These are phyloP conservation scores for Pteropus rufus DNA, from an alignment of 2,797 vertebrate genomes.

Conservation along the genomic window DNA sequence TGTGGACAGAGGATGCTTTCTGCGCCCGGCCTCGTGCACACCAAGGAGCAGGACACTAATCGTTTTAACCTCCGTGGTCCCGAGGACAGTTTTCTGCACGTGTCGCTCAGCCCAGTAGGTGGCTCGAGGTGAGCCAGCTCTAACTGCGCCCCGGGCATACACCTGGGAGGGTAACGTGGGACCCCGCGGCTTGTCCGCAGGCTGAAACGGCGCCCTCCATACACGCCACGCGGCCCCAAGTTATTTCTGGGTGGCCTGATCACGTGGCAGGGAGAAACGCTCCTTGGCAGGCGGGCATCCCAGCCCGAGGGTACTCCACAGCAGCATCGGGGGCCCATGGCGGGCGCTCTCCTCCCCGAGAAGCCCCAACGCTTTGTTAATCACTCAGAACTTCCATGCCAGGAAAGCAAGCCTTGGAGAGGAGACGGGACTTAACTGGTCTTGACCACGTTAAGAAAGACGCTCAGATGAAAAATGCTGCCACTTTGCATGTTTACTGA, in stretches of 20 bases:
- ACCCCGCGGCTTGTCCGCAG: too few species aligned
- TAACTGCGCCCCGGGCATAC: too few species aligned
- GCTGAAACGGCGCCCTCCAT: neutral
- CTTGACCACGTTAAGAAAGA: neutral
- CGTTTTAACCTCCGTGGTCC: too few species aligned
- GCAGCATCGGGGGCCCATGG: neutral
- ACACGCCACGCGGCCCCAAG: neutral
- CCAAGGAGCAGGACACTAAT: too few species aligned
- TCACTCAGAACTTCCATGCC: neutral
- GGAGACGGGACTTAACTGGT: neutral
- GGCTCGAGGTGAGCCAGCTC: too few species aligned
- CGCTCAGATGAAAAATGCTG: neutral
- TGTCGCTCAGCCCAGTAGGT: too few species aligned
- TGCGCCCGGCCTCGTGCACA: too few species aligned
- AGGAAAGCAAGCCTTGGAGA: neutral
- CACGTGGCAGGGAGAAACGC: too few species aligned
- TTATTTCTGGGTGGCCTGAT: neutral
- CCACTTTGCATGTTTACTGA: neutral
- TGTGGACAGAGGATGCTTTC: neutral
- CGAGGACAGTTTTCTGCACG: too few species aligned
- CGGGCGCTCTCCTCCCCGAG: neutral
- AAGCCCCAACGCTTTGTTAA: neutral
- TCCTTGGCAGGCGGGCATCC: neutral
- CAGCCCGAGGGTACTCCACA: neutral
- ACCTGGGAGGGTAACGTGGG: too few species aligned